Base-by-base conservation (phyloP, 2,888 invertebrate genomes). In the Tanypteryx hageni region DNA sequence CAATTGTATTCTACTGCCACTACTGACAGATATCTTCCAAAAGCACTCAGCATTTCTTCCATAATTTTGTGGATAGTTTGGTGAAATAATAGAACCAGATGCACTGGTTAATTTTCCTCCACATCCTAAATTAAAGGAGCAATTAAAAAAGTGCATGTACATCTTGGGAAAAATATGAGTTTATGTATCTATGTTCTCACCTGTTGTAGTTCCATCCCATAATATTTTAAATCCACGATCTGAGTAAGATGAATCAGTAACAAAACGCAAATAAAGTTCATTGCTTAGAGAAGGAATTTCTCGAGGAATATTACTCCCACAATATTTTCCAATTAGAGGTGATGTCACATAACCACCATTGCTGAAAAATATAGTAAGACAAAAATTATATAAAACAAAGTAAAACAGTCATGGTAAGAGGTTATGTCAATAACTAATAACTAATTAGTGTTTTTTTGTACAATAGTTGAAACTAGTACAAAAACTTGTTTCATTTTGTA, bases 11-110 rank as follows among this genome's bases (percentile, higher is more conserved):
- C 95, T 94, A 31, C 97, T 98, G 3, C 98, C 98, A 57, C 96
- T 95, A 93, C 97, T 97, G 0, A 97, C 97, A 3, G 96, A 95
- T 93, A 99, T 97, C 94, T 96, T 97, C 97, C 98, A 99, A 93
- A 96, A 96, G 94, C 99, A 99, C 94, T 97, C 97, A 0, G 97
- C 96, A 93, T 96, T 96, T 92, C 96, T 96, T 68, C 96, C 95
- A 94, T 98, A 98, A 0, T 96, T 95, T 93, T 96, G 96, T 0
- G 99, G 99, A 95, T 99, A 99, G 94, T 97, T 97, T 0, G 99
- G 99, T 0, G 99, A 98, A 13, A 97, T 96, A 93, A 99, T 97
- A 2, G 97, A 96, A 0, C 99, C 99, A 0, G 95, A 95, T 13
- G 97, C 96, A 64, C 97, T 95, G 0, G 96, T 96, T 83, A 99